phyloP scores from a whole-genome alignment of 1,140 invertebrate species.

The Bombus ignitus region DNA sequence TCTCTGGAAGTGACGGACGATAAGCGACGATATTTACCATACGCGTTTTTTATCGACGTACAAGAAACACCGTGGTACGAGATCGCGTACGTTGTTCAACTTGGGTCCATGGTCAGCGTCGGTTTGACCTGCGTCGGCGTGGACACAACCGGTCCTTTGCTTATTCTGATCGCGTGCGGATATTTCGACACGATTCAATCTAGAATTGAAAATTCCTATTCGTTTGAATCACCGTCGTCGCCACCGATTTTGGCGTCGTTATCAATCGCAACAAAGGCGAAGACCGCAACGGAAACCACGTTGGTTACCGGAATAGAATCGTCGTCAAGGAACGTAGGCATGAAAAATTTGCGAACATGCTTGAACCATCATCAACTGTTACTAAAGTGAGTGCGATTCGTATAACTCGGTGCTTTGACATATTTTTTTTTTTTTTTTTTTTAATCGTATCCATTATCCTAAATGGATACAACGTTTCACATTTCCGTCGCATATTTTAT shows the following conservation, averaged over 20 bases:
- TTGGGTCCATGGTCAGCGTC: conserved; percentile 49
- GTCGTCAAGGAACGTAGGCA: background rate
- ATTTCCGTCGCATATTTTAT: too few species aligned
- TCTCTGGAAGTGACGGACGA: background rate
- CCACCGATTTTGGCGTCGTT: too few species aligned
- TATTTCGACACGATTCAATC: conserved; percentile 61
- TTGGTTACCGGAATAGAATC: background rate
- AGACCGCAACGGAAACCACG: background rate
- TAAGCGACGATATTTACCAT: conserved; percentile 58
- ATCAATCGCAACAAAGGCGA: too few species aligned
- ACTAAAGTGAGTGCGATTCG: conserved; percentile 51
- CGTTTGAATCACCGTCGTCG: too few species aligned
- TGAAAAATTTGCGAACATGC: conserved; percentile 24
- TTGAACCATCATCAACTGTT: conserved; percentile 59
- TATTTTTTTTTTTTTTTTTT: too few species aligned
- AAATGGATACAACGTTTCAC: too few species aligned
- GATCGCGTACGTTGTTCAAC: conserved; percentile 54
- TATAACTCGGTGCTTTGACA: background rate
- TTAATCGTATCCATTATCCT: background rate
- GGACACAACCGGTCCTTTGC: conserved; percentile 62
- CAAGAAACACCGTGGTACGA: conserved; percentile 65
- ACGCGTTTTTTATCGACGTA: conserved; percentile 53
- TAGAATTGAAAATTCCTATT: conserved; percentile 28
- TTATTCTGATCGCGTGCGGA: conserved; percentile 56
- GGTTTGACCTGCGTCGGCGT: conserved; percentile 57